Evolutionary conservation across 2,113 vertebrate species (phyloP).

Genomic region (Mormyrus lacerda): DNA sequence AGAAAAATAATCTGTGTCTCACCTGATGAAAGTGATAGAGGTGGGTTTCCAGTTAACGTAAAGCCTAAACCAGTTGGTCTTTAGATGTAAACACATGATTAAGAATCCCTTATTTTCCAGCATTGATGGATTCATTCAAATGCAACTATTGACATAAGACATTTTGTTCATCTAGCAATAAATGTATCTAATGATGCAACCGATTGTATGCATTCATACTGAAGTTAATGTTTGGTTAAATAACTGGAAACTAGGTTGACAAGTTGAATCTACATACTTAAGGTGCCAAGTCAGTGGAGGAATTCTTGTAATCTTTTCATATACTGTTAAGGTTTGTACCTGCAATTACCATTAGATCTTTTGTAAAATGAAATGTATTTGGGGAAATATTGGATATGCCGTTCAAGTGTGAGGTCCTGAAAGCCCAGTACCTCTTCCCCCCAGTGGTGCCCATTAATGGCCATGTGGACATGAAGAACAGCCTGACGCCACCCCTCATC

Average conservation of each 20-base stretch:
- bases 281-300: neutral
- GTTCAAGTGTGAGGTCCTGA: neutral
- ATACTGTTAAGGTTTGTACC: neutral
- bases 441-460: conserved; percentile 78
- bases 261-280: neutral
- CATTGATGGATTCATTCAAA: conserved; percentile 5
- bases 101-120: neutral
- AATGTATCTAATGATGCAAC: neutral
- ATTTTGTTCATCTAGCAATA: neutral
- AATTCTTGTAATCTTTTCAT: neutral
- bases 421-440: neutral
- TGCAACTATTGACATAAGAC: neutral
- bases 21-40: neutral
- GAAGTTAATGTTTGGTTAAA: neutral
- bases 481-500: conserved; percentile 85
- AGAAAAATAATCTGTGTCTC: neutral
- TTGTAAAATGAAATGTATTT: neutral
- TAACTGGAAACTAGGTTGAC: neutral
- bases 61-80: neutral
- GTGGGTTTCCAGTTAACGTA: neutral
- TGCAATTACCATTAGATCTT: neutral
- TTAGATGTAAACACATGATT: neutral
- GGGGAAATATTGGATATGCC: neutral
- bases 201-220: neutral
- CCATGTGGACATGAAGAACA: conserved; percentile 78